Percentiles rank a stretch among this genome's conserved stretches.
Conservation (phyloP, 2,888 invertebrate species). For the Trachelus stipa region DNA sequence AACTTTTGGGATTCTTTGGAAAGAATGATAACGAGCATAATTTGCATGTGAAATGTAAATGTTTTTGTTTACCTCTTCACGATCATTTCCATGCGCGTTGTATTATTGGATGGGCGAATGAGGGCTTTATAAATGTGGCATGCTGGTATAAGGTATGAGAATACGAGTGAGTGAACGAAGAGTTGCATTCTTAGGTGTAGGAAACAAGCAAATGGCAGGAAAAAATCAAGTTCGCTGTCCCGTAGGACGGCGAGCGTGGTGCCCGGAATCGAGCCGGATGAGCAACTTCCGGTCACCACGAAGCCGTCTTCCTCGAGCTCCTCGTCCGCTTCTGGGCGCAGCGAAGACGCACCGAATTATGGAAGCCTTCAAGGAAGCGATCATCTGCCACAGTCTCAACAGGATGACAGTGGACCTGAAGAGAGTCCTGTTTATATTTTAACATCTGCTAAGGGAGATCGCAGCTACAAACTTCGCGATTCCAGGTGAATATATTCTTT, state of each 20-base stretch:
- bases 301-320: constrained; percentile 59
- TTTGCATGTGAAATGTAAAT: too few relatives aligned
- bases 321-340: constrained; percentile 62
- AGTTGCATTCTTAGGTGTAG: constrained; percentile 53
- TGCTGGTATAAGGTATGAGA: neutral
- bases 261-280: constrained; percentile 50
- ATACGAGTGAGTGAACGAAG: neutral
- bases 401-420: constrained; percentile 63
- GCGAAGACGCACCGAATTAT: constrained; percentile 59
- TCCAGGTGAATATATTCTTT: constrained; percentile 71
- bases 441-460: constrained; percentile 62
- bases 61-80: constrained; percentile 5
- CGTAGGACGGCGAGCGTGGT: constrained; percentile 60
- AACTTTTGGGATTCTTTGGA: too few relatives aligned
- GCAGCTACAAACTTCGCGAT: constrained; percentile 77
- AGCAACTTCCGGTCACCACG: constrained; percentile 44
- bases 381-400: constrained; percentile 59
- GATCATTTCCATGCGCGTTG: neutral
- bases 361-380: constrained; percentile 57
- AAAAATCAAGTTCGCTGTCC: constrained; percentile 61
- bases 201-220: constrained; percentile 61
- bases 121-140: neutral
- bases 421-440: constrained; percentile 62
- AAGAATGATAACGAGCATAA: too few relatives aligned
- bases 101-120: neutral